Conservation (phyloP, 2,888 invertebrate species). For the Rhaphigaster nebulosa region DNA sequence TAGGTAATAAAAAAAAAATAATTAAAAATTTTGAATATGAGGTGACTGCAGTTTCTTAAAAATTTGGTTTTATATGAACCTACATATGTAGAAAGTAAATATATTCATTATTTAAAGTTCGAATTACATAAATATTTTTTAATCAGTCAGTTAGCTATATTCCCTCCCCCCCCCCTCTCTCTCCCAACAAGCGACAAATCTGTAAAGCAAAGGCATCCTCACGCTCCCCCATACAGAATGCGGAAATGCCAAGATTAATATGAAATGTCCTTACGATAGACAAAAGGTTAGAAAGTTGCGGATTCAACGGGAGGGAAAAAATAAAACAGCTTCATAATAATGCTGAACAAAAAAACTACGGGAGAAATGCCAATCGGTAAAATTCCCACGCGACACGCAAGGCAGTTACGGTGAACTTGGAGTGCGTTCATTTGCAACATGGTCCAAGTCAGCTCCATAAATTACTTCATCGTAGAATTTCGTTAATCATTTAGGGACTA, state of each 20-base stretch:
- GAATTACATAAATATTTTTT: too few relatives aligned
- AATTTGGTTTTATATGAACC: too few relatives aligned
- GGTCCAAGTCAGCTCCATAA: not conserved
- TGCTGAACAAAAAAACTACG: not conserved
- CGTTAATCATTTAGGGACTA: not conserved
- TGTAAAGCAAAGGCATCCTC: not conserved
- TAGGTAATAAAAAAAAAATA: too few relatives aligned
- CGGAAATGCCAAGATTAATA: not conserved
- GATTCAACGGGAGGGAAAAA: not conserved
- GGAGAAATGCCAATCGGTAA: not conserved
- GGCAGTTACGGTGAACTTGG: not conserved
- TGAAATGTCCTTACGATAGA: not conserved
- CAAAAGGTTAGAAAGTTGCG: conserved; percentile 17
- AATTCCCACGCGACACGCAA: not conserved
- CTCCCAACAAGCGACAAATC: not conserved
- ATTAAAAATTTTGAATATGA: too few relatives aligned
- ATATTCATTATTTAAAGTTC: too few relatives aligned
- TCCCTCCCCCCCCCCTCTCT: too few relatives aligned
- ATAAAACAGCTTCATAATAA: not conserved
- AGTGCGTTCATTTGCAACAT: not conserved
- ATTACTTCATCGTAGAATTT: not conserved
- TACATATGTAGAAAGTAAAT: too few relatives aligned
- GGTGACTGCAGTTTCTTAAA: too few relatives aligned
- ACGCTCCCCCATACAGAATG: not conserved
- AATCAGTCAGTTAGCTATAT: too few relatives aligned